Evolutionary conservation across 2,888 invertebrate species (phyloP).

Genomic region (Entomobrya multifasciata): DNA sequence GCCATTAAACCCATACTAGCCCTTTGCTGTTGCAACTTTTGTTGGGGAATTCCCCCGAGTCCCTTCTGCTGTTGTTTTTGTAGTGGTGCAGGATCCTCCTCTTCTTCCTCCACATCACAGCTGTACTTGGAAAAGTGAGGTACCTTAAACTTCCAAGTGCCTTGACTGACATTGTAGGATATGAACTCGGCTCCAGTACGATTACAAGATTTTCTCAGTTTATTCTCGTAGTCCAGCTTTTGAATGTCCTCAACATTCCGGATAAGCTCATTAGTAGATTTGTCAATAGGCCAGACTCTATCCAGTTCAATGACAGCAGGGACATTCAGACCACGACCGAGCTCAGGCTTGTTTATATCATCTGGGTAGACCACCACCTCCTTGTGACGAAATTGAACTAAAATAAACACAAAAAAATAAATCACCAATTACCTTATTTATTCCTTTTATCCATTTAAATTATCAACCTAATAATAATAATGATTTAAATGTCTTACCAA

Average conservation of each 20-base stretch:
- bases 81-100: slow-evolving; percentile 80
- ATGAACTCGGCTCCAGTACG: slow-evolving; percentile 75
- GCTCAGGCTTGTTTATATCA: slow-evolving; percentile 91
- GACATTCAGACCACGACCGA: slow-evolving; percentile 93
- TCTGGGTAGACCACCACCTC: slow-evolving; percentile 97
- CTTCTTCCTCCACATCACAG: slow-evolving; percentile 94
- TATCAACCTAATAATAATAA: too few relatives aligned
- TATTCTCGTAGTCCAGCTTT: slow-evolving; percentile 76
- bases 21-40: slow-evolving; percentile 48
- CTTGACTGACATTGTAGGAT: slow-evolving; percentile 73
- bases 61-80: slow-evolving; percentile 77
- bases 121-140: slow-evolving; percentile 87
- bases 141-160: slow-evolving; percentile 77
- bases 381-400: slow-evolving; percentile 95
- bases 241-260: slow-evolving; percentile 56
- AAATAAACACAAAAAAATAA: slow-evolving; percentile 68
- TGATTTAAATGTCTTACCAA: slow-evolving; percentile 85
- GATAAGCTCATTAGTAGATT: slow-evolving; percentile 85
- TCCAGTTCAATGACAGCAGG: slow-evolving; percentile 93
- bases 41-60: slow-evolving; percentile 78
- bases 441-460: too few relatives aligned
- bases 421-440: not conserved
- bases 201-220: slow-evolving; percentile 72
- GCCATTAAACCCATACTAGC: slow-evolving; percentile 21
- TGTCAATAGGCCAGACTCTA: slow-evolving; percentile 96